phyloP scores from a whole-genome alignment of 2,797 vertebrate genomes.

The Diplodus puntazzo region DNA sequence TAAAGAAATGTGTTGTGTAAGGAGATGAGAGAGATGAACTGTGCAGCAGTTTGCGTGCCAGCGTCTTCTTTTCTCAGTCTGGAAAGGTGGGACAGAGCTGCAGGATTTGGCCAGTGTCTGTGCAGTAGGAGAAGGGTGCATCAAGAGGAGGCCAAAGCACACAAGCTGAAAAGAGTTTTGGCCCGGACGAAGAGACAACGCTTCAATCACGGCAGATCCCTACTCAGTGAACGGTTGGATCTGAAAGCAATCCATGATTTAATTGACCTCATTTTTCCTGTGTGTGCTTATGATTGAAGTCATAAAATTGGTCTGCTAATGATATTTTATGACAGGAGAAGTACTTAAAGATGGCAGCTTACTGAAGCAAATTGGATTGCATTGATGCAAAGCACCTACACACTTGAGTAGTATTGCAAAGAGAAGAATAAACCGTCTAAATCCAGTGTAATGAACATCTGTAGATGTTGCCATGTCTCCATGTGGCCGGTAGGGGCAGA shows the following conservation, averaged over 20 bases:
- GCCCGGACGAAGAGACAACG: slow-evolving; percentile 54
- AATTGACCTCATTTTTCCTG: slow-evolving; percentile 59
- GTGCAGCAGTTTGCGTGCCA: slow-evolving; percentile 44
- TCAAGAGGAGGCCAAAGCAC: slow-evolving; percentile 73
- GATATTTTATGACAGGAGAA: slow-evolving; percentile 36
- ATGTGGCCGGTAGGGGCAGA: slow-evolving; percentile 4
- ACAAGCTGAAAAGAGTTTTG: slow-evolving; percentile 73
- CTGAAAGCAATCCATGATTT: slow-evolving; percentile 58
- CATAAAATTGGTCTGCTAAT: slow-evolving; percentile 48
- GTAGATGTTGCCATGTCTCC: neutral
- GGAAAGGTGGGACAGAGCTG: slow-evolving; percentile 65
- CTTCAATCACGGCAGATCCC: slow-evolving; percentile 62
- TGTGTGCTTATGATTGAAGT: slow-evolving; percentile 29
- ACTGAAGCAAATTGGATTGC: slow-evolving; percentile 34
- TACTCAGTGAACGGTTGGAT: slow-evolving; percentile 50
- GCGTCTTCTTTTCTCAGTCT: slow-evolving; percentile 49
- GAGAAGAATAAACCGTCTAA: slow-evolving; percentile 5
- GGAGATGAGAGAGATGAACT: slow-evolving; percentile 38
- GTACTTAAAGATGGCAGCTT: slow-evolving; percentile 45
- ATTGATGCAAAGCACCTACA: neutral
- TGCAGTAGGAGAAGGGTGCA: slow-evolving; percentile 59
- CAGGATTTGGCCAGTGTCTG: slow-evolving; percentile 63
- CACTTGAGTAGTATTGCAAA: neutral
- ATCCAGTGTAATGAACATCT: slow-evolving; percentile 2
- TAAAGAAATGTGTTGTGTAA: slow-evolving; percentile 30